Evolutionary conservation across 2,888 invertebrate species (phyloP).

Genomic region (Melikaiella ostensackeni): DNA sequence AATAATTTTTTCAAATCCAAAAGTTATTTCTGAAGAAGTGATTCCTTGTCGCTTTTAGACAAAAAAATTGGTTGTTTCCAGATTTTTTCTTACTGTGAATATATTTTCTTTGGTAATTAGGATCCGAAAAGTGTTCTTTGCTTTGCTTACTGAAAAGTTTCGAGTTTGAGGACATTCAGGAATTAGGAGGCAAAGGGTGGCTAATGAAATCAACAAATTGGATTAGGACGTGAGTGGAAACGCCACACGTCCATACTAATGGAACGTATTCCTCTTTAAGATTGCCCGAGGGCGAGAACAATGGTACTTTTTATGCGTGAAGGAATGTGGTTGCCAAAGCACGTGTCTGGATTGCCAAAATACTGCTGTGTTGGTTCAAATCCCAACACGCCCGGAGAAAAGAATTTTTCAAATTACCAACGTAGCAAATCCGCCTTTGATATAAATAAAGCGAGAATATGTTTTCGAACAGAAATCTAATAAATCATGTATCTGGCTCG

Average conservation of each 20-base stretch:
- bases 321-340: slow-evolving; percentile 26
- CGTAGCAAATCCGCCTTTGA: slow-evolving; percentile 7
- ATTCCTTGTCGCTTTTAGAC: no score
- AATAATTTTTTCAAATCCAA: no score
- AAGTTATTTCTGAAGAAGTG: no score
- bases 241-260: slow-evolving; percentile 30
- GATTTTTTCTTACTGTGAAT: no score
- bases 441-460: slow-evolving; percentile 14
- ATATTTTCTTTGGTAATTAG: background rate
- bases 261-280: slow-evolving; percentile 30
- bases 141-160: background rate
- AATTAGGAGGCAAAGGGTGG: slow-evolving; percentile 21
- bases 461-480: slow-evolving; percentile 6
- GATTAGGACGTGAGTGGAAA: slow-evolving; percentile 30
- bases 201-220: slow-evolving; percentile 38
- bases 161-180: background rate
- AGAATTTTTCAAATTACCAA: slow-evolving; percentile 19
- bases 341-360: slow-evolving; percentile 37
- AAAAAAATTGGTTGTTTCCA: no score
- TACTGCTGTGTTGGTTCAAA: slow-evolving; percentile 13
- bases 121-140: background rate
- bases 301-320: slow-evolving; percentile 36
- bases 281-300: slow-evolving; percentile 16
- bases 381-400: background rate
- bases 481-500: slow-evolving; percentile 1